Evolutionary conservation across 1,140 invertebrate genomes (phyloP), one percentile per base, ranked within the genome.

Genomic region (Sinonovacula constricta): DNA sequence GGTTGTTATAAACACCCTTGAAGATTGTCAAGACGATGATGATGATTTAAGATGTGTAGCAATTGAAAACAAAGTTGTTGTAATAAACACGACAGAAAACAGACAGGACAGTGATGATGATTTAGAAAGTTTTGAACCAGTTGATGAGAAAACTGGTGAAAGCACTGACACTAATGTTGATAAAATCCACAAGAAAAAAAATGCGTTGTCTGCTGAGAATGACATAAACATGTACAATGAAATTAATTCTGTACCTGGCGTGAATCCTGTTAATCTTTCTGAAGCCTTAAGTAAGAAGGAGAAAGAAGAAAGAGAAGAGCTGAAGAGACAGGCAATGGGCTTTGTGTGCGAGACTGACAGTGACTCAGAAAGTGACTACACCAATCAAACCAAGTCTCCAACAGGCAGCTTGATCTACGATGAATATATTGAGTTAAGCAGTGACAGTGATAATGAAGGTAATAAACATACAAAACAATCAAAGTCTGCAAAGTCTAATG

Each of bases 261-360:
- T n/a, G n/a, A n/a, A n/a, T n/a, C n/a, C n/a, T n/a, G n/a, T n/a
- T n/a, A n/a, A n/a, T n/a, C n/a, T n/a, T n/a, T n/a, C n/a, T 59
- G 12, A 10, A 39, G 22, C 30, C n/a, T 30, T 70, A 7, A 70
- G 54, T 70, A 30, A 70, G 45, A 59, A 67, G 39, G 72, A 76
- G 24, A 63, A 65, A 22, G 72, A 76, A 57, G 63, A 66, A 59
- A 57, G 26, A 39, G 53, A 26, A 36, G 72, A 76, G 56, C 26
- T 76, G 3, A 59, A 45, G 24, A 66, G 72, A 30, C 72, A 76
- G 59, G 72, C 72, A 36, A 22, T 76, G n/a, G 62, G 72, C n/a
- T 76, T 76, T 76, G 45, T 76, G 3, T 66, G 62, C 45, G 72
- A 76, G 36, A 76, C 72, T 18, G 63, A 76, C 31, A 76, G 72